Evolutionary conservation across 2,797 vertebrate species (phyloP).

Genomic region (Phoeniculus purpureus): DNA sequence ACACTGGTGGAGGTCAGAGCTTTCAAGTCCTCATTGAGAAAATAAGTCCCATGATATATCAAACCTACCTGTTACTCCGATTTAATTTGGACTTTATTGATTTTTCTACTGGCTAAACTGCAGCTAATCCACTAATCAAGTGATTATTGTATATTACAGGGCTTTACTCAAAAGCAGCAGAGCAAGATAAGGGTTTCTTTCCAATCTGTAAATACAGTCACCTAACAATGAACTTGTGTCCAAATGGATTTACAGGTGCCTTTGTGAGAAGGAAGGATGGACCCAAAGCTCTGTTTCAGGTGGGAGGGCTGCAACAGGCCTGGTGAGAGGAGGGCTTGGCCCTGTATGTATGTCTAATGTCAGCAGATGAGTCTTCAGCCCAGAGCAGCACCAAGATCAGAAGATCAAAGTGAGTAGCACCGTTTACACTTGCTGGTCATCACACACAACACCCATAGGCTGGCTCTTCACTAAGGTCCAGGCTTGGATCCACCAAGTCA

Average conservation of each 20-base stretch:
- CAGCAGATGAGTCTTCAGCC: background rate
- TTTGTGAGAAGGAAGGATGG: background rate
- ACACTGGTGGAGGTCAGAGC: background rate
- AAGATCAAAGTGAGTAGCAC: conserved; percentile 59
- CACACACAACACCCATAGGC: background rate
- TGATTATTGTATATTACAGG: background rate
- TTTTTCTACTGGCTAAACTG: conserved; percentile 25
- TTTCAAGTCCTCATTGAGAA: background rate
- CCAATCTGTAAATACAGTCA: background rate
- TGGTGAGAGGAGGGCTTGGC: conserved; percentile 77
- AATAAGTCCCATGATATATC: conserved; percentile 14
- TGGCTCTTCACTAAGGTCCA: background rate
- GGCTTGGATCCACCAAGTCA: background rate
- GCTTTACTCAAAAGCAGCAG: background rate
- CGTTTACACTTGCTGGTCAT: background rate
- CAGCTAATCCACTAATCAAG: conserved; percentile 18
- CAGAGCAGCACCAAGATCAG: background rate
- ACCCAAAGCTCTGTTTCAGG: conserved; percentile 35
- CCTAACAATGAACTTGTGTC: background rate
- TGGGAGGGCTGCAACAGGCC: conserved; percentile 78
- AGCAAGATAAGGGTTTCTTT: background rate
- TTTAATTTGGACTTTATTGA: conserved; percentile 44
- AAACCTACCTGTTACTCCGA: background rate
- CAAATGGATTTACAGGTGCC: conserved; percentile 51
- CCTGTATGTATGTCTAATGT: conserved; percentile 63